Evolutionary conservation across 2,888 invertebrate genomes (phyloP), one percentile per base, ranked within the genome.

Genomic region (Caenorhabditis macrosperma): DNA sequence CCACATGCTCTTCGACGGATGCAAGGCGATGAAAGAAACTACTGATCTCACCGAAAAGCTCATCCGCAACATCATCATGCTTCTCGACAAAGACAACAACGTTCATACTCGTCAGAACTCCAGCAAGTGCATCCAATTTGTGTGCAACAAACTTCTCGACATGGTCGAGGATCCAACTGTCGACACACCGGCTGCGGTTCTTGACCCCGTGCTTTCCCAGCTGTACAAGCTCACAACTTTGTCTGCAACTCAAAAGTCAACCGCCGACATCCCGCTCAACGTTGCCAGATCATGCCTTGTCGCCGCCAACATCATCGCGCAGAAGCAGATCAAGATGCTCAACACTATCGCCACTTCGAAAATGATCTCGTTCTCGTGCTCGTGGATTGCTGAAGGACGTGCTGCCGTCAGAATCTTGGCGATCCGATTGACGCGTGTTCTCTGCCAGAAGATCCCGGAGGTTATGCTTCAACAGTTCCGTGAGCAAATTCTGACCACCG

Each of bases 291-390:
- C 86, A 1, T 66, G 83, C 26, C 71, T 89, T 35, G 88, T 88
- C 24, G 88, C 89, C 15, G 68, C 87, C 24, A 89, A 88, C 74
- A 87, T 89, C 44, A 79, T 89, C n/a, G 84, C 86, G 28, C 86
- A 88, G 76, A 88, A 88, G 64, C 85, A 86, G 48, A 71, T 89
- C 33, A 85, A 82, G 48, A 78, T 84, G 9, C 79, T 86, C 38
- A 84, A 85, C 59, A 82, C 84, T 15, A 64, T 84, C 12, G 82
- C 81, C 38, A 81, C 78, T 7, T 81, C 85, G 1, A 82, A 81
- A 24, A 78, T 88, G 33, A 80, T 88, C 24, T 82, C 85, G 9
- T 86, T 87, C 55, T 82, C 81, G 0, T 85, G 86, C 55, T 71
- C 80, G 0, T 85, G 81, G 79, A 80, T 88, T 30, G 46, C 66